Evolutionary conservation across 2,888 invertebrate species (phyloP).

Genomic region (Zaprionus obscuricornis): DNA sequence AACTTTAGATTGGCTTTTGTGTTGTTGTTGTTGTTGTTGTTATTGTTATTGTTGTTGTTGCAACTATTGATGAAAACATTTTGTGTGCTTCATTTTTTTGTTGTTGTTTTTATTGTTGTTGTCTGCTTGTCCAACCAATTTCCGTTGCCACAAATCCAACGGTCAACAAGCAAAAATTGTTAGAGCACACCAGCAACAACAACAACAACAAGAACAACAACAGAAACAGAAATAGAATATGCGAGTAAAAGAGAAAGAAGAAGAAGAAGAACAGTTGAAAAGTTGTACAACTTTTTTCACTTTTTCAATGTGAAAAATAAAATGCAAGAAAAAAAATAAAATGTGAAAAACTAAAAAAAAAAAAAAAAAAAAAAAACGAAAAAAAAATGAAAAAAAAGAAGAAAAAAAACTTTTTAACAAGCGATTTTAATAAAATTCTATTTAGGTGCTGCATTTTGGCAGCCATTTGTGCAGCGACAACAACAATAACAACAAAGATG

Average conservation of each 20-base stretch:
- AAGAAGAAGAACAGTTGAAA: constrained; percentile 4
- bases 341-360: too few relatives aligned
- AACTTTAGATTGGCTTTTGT: constrained; percentile 70
- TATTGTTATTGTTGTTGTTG: constrained; percentile 31
- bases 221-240: not conserved
- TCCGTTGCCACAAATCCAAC: constrained; percentile 63
- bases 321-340: too few relatives aligned
- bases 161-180: constrained; percentile 45
- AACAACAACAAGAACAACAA: not conserved
- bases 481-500: too few relatives aligned
- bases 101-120: too few relatives aligned
- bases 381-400: constrained; percentile 22
- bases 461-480: constrained; percentile 38
- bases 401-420: constrained; percentile 66
- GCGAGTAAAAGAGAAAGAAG: not conserved
- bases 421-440: constrained; percentile 79
- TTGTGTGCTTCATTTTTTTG: constrained; percentile 71
- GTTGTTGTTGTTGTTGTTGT: constrained; percentile 37
- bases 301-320: constrained; percentile 59
- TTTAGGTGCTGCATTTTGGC: constrained; percentile 61
- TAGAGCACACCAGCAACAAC: not conserved
- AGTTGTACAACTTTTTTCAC: constrained; percentile 59
- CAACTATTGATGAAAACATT: constrained; percentile 67
- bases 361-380: too few relatives aligned
- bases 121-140: constrained; percentile 67